These are phyloP conservation scores for Onychomys torridus DNA, from an alignment of 2,797 vertebrate genomes.

Conservation along the genomic window DNA sequence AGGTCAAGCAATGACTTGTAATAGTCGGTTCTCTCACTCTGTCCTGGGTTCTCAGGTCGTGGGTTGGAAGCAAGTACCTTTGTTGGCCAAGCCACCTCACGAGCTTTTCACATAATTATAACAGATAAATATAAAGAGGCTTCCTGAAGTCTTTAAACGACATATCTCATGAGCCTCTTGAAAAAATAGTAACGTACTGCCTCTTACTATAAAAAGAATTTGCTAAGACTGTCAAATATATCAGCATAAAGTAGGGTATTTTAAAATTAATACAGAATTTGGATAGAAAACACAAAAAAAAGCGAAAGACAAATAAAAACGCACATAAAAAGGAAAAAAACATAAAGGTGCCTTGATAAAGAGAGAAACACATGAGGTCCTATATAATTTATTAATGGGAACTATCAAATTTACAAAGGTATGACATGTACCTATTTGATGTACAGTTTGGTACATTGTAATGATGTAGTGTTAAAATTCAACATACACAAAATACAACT, in stretches of 20 bases:
- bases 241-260: background rate
- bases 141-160: background rate
- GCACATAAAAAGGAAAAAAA: background rate
- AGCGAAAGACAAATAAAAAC: background rate
- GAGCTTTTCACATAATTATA: background rate
- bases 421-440: background rate
- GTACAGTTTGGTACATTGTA: background rate
- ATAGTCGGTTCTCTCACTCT: no score
- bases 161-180: background rate
- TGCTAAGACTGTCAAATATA: background rate
- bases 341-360: background rate
- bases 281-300: conserved; percentile 6
- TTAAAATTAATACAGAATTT: conserved; percentile 25
- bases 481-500: background rate
- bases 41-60: background rate
- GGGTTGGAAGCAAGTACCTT: background rate
- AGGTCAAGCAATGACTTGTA: background rate
- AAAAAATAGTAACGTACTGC: background rate
- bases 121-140: background rate
- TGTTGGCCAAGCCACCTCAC: background rate
- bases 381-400: background rate
- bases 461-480: background rate
- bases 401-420: background rate
- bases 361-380: background rate
- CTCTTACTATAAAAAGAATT: conserved; percentile 40